Evolutionary conservation across 2,888 invertebrate species (phyloP).

Genomic region (Phortica magna): DNA sequence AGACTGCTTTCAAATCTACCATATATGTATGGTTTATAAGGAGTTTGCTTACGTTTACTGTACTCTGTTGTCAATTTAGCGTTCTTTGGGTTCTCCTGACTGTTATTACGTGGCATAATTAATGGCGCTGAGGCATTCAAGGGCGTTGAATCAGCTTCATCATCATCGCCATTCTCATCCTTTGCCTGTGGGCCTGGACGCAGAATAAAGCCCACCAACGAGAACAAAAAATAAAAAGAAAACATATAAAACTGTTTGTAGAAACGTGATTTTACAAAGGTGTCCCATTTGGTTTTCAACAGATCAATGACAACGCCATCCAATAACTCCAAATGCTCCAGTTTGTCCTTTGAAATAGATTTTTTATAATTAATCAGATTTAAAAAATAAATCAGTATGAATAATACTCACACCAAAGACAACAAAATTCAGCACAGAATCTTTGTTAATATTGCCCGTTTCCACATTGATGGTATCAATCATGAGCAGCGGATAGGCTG

Average conservation of each 20-base stretch:
- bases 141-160: conserved; percentile 39
- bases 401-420: conserved; percentile 91
- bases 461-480: conserved; percentile 96
- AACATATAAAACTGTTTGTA: conserved; percentile 95
- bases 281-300: conserved; percentile 98
- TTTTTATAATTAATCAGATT: neutral
- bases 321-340: conserved; percentile 95
- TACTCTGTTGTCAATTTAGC: conserved; percentile 62
- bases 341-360: conserved; percentile 85
- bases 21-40: too few species aligned
- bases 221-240: conserved; percentile 92
- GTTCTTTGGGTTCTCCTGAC: conserved; percentile 48
- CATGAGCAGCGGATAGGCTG: conserved; percentile 96
- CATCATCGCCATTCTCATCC: conserved; percentile 65
- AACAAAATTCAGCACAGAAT: conserved; percentile 95
- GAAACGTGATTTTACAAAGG: conserved; percentile 96
- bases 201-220: conserved; percentile 91
- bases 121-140: neutral
- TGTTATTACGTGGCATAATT: conserved; percentile 35
- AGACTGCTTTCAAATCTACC: too few species aligned
- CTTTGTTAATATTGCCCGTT: conserved; percentile 95
- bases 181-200: conserved; percentile 87
- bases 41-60: conserved; percentile 46
- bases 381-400: too few species aligned
- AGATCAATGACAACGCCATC: conserved; percentile 96